Conservation (phyloP, 2,888 invertebrate genomes). For the Atrina japonica region DNA sequence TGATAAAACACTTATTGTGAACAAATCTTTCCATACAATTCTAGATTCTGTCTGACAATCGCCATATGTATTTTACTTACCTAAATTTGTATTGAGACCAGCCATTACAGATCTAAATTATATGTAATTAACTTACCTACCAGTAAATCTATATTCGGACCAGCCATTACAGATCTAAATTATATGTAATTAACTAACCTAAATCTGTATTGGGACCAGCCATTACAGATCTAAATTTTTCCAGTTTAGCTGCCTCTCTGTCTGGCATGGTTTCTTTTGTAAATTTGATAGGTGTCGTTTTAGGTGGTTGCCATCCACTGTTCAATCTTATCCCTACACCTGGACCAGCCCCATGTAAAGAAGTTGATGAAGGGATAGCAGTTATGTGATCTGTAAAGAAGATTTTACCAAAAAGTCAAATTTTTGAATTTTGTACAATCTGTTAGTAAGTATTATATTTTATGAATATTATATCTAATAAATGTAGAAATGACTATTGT, state of each 20-base stretch:
- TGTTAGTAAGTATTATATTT: too few species aligned
- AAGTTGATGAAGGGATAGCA: conserved; percentile 42
- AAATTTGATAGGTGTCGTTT: conserved; percentile 67
- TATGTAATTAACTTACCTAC: conserved; percentile 74
- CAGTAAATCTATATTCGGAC: conserved; percentile 90
- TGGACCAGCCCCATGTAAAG: conserved; percentile 73
- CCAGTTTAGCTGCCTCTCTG: conserved; percentile 86
- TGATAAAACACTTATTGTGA: too few species aligned
- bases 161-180: conserved; percentile 90
- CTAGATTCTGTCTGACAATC: too few species aligned
- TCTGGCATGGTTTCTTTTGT: conserved; percentile 75
- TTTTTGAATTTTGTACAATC: too few species aligned
- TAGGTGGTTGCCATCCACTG: conserved; percentile 69
- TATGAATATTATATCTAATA: too few species aligned
- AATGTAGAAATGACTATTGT: not conserved
- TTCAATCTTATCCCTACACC: conserved; percentile 79
- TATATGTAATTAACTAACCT: conserved; percentile 82
- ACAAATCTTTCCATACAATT: too few species aligned
- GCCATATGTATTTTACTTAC: too few species aligned
- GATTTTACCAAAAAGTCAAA: too few species aligned
- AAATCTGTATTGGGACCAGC: conserved; percentile 90
- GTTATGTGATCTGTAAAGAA: conserved; percentile 43
- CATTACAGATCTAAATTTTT: conserved; percentile 91
- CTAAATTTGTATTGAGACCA: conserved; percentile 88
- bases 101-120: conserved; percentile 91